Base-by-base conservation (phyloP, 2,113 vertebrate species). In the Rutilus rutilus region DNA sequence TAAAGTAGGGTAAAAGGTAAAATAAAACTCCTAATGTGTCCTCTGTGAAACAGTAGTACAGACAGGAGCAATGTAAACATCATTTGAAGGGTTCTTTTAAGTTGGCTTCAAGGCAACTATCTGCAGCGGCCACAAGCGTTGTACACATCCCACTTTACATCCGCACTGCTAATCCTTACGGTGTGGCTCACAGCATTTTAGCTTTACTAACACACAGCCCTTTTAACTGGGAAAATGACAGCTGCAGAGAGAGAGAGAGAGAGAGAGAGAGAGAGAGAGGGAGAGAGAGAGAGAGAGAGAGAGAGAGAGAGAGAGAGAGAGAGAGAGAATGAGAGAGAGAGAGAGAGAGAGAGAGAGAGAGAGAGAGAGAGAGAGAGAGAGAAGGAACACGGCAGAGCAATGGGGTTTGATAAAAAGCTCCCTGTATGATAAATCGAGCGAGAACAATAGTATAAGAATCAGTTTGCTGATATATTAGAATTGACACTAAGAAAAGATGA, bases 31-130 rank as follows among this genome's bases (percentile, higher is more conserved):
- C 73, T 45, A 86, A 52, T 9, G 6, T 80, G 21, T 52, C 4
- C 14, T 36, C 47, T 54, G 65, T 19, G 23, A 76, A 78, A 73
- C 76, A 87, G 88, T 42, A 80, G 85, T 78, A 89, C 82, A 6
- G 76, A 89, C 85, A 83, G 86, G 21, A 67, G 52, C 60, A 87
- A 73, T 86, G 86, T 88, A 90, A 92, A 92, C 87, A 77, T 81
- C 73, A 65, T 83, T 85, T 86, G 85, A 92, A 89, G 86, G 11
- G n/a, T 67, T 79, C 82, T 88, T 91, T 91, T 71, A 86, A 88
- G 85, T 75, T 59, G 36, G 33, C 78, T 88, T 87, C 36, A 64
- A 82, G 69, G 84, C 5, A 77, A 85, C 64, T 42, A 79, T 69
- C 67, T 83, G 47, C 42, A 45, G n/a, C 42, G 1, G 33, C n/a